Base-by-base conservation (phyloP, 1,140 invertebrate genomes). In the Lysiphlebus fabarum region DNA sequence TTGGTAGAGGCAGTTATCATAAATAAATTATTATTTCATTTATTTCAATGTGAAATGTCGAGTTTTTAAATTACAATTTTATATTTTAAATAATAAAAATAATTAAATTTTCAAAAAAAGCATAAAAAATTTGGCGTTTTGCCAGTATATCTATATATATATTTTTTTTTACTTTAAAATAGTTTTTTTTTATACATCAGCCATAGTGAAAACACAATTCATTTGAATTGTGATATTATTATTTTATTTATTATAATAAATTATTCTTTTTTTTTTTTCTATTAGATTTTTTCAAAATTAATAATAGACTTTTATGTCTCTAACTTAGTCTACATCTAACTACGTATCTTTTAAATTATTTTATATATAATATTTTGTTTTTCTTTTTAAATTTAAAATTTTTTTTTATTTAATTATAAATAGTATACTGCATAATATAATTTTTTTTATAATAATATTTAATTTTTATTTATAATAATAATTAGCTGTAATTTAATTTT, bases 321-420 rank as follows among this genome's bases (percentile, higher is more conserved):
- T 76, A 76, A 67, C 71, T 72, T 68, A 75, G 71, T 70, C 73
- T 77, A 76, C 72, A 72, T 70, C 69, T 70, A 68, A 72, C 73
- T 76, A 76, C 70, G 61, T n/a, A 66, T 66, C 43, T 14, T 57
- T 51, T 50, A 6, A 14, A 42, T 45, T 48, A 51, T 55, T 62
- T 57, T 65, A 43, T 43, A 55, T 53, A 53, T 49, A 53, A 58
- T 59, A 53, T 49, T 61, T 71, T 48, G 26, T 33, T 53, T 76
- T 74, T 69, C 64, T 40, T 40, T 37, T 48, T 48, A 67, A 64
- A 51, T 69, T 58, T 64, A 10, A 44, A 54, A 40, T 61, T 44
- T 50, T 58, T 59, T 55, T 44, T 47, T 53, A 49, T 58, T 40
- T 61, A 70, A 56, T 74, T 72, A 73, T 74, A 75, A 75, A 73